Conservation (phyloP, 2,113 vertebrate genomes). For the Chelonoidis abingdonii region DNA sequence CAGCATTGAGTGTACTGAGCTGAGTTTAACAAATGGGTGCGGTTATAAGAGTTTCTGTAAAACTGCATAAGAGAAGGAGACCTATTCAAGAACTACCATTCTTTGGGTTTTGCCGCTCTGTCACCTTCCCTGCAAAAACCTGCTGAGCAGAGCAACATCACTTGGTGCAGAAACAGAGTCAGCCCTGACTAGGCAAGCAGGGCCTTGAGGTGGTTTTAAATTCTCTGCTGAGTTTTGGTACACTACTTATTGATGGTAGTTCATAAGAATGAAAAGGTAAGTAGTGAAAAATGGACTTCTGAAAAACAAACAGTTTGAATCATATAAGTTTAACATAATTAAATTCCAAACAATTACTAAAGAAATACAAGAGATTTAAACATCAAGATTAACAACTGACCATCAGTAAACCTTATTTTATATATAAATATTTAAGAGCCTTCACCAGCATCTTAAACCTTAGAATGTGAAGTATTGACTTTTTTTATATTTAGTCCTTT, state of each 20-base stretch:
- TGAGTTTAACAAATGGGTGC: fast-evolving
- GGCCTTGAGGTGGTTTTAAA: background rate
- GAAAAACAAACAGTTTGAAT: background rate
- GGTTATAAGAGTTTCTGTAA: background rate
- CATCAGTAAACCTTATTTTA: background rate
- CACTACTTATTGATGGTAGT: background rate
- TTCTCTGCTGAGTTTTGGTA: background rate
- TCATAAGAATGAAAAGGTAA: background rate
- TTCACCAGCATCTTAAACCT: background rate
- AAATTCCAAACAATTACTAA: background rate
- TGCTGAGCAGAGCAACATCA: background rate
- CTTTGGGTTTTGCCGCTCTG: background rate
- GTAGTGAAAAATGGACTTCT: background rate
- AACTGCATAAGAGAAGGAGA: background rate
- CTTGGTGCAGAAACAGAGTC: background rate
- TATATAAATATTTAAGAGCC: background rate
- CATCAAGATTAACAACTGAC: background rate
- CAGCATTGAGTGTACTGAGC: background rate
- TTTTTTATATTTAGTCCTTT: background rate
- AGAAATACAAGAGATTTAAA: background rate
- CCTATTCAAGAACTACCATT: background rate
- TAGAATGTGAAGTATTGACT: background rate
- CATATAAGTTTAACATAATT: too few species aligned
- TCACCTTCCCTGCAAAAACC: background rate
- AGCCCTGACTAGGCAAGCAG: background rate